These are phyloP conservation scores for Callopanchax toddi DNA, from an alignment of 2,113 vertebrate genomes.

Conservation along the genomic window DNA sequence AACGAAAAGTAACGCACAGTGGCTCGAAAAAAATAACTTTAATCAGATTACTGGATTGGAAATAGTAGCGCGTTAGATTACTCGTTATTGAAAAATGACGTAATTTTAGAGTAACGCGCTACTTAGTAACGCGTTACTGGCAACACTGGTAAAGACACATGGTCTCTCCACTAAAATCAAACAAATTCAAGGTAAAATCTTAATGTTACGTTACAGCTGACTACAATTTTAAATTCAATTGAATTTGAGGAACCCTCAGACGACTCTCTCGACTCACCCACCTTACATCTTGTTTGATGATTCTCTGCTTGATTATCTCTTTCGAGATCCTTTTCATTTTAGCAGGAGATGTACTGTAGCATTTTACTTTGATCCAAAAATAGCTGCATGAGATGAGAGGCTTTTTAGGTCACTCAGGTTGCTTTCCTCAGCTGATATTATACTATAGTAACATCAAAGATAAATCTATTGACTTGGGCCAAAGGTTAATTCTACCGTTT, in stretches of 20 bases:
- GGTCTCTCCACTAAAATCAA: background rate
- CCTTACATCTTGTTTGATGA: slow-evolving; percentile 42
- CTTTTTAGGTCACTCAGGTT: slow-evolving; percentile 27
- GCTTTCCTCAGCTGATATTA: slow-evolving; percentile 25
- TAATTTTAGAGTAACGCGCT: too few relatives aligned
- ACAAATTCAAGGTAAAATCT: background rate
- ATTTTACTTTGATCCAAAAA: slow-evolving; percentile 77
- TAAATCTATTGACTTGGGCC: slow-evolving; percentile 33
- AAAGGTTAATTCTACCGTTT: slow-evolving; percentile 10
- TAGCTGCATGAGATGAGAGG: slow-evolving; percentile 64
- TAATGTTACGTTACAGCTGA: slow-evolving; percentile 12
- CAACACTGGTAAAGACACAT: too few relatives aligned
- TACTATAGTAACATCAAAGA: slow-evolving; percentile 46
- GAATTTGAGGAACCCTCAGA: slow-evolving; percentile 29
- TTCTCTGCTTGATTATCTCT: slow-evolving; percentile 42
- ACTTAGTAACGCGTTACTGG: too few relatives aligned
- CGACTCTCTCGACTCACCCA: slow-evolving; percentile 28
- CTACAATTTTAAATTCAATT: slow-evolving; percentile 24
- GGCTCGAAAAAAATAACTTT: too few relatives aligned
- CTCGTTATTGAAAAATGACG: too few relatives aligned
- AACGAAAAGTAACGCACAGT: too few relatives aligned
- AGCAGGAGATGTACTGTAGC: slow-evolving; percentile 71
- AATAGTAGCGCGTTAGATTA: too few relatives aligned
- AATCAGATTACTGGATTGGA: too few relatives aligned
- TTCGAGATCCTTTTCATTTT: slow-evolving; percentile 55